Conservation (phyloP, 2,113 vertebrate genomes). For the Labeo catla region DNA sequence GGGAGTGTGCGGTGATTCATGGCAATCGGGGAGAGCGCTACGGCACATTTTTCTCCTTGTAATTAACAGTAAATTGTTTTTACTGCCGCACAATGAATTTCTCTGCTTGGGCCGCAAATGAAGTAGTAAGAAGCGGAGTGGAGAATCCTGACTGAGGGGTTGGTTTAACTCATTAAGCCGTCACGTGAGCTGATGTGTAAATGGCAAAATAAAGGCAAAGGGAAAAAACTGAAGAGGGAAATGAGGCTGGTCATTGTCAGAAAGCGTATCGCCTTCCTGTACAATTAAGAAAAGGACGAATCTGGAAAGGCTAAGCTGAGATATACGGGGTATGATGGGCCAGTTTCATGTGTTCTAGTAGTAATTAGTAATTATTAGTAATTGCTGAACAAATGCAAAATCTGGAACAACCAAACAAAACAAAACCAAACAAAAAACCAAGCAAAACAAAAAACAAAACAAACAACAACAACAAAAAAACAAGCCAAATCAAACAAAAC, state of each 20-base stretch:
- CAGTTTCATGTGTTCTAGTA: neutral
- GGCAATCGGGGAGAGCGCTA: constrained; percentile 88
- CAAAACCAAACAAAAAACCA: no score
- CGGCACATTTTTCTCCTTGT: constrained; percentile 96
- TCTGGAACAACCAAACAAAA: no score
- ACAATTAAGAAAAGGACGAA: neutral
- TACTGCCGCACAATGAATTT: constrained; percentile 95
- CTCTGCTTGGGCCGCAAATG: constrained; percentile 89
- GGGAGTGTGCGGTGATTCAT: constrained; percentile 92
- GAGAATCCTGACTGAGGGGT: constrained; percentile 78
- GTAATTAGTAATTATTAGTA: no score
- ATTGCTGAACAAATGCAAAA: no score
- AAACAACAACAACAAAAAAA: neutral
- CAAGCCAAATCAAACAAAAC: no score
- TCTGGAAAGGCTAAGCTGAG: neutral
- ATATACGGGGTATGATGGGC: neutral
- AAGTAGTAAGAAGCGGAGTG: constrained; percentile 69
- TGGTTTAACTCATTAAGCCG: constrained; percentile 87
- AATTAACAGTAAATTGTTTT: constrained; percentile 99
- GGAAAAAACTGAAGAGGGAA: constrained; percentile 48
- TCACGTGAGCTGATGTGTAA: constrained; percentile 73
- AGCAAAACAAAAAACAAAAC: no score
- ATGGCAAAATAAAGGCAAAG: constrained; percentile 51
- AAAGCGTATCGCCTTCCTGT: neutral
- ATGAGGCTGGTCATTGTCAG: constrained; percentile 16